Evolutionary conservation across 2,113 vertebrate genomes (phyloP).

Genomic region (Rhagologus leucostigma): DNA sequence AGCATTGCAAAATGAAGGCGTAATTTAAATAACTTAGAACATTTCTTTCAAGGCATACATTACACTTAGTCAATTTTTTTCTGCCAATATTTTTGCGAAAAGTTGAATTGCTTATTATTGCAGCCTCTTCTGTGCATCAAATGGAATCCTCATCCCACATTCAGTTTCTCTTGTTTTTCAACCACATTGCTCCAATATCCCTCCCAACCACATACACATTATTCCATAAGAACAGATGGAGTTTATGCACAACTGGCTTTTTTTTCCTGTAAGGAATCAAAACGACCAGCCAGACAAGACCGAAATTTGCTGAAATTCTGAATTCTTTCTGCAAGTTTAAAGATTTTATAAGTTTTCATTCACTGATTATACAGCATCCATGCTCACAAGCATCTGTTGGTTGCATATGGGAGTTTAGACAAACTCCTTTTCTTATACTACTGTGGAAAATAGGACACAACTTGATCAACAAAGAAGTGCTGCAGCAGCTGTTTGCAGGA

Average conservation of each 20-base stretch:
- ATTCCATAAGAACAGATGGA: slow-evolving; percentile 56
- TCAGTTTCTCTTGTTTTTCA: background rate
- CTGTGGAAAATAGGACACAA: slow-evolving; percentile 24
- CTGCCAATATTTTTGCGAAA: slow-evolving; percentile 16
- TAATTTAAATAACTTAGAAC: slow-evolving; percentile 41
- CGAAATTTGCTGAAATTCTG: slow-evolving; percentile 71
- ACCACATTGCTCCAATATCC: background rate
- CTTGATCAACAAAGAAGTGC: background rate
- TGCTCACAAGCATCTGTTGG: slow-evolving; percentile 65
- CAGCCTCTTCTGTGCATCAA: background rate
- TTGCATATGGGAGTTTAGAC: slow-evolving; percentile 49
- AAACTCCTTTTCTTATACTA: background rate
- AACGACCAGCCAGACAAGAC: slow-evolving; percentile 48
- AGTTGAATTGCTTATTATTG: slow-evolving; percentile 5
- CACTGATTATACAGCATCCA: slow-evolving; percentile 41
- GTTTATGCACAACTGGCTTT: slow-evolving; percentile 55
- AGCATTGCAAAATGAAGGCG: slow-evolving; percentile 5
- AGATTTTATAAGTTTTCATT: slow-evolving; percentile 67
- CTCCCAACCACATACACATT: background rate
- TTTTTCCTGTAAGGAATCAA: background rate
- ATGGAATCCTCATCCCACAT: background rate
- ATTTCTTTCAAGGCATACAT: slow-evolving; percentile 15
- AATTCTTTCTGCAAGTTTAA: slow-evolving; percentile 62
- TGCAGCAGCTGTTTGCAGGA: background rate
- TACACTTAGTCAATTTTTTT: background rate